Evolutionary conservation across 2,797 vertebrate species (phyloP), one percentile per base, ranked within the genome.

Genomic region (Neosilurus hyrtlii): DNA sequence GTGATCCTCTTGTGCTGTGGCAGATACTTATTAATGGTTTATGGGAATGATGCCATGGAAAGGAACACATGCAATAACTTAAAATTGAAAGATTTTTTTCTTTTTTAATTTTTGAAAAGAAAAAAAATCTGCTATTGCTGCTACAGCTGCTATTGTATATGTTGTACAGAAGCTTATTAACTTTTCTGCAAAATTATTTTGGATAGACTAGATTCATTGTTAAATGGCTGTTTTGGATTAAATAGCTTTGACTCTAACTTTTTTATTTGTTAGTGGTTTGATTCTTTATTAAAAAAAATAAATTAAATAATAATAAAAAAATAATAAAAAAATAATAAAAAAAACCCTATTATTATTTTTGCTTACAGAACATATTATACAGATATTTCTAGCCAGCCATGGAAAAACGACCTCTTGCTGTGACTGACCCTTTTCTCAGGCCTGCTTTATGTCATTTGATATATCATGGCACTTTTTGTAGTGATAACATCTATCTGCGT

Each of bases 21-120:
- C 14, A 51, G 70, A 71, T 78, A 82, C 75, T 83, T 81, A 70
- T 82, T 78, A 87, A 85, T 86, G 82, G 88, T 80, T 88, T 75
- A 86, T 82, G 84, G 82, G 84, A 86, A 88, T 84, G 22, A 74
- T 6, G 56, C 52, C 24, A 9, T 79, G 86, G 86, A 84, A 79
- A 61, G 75, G 59, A 76, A 20, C 43, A 3, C 35, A 14, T 43
- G 2, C 5, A 37, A 37, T 56, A 56, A 18, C 24, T 30, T 30
- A 30, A 15, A 73, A 18, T 15, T 73, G 9, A 74, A 11, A 5
- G 2, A 35, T 57, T 5, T 59, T 16, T 65, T 4, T 56, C 9
- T 52, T 65, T 30, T 37, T 30, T 82, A 43, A 70, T 65, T 30
- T 37, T 30, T 82, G 51, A 70, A 65, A 66, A 74, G 63, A 84